Conservation (phyloP, 1,140 invertebrate genomes). For the Drosophila prosaltans region DNA sequence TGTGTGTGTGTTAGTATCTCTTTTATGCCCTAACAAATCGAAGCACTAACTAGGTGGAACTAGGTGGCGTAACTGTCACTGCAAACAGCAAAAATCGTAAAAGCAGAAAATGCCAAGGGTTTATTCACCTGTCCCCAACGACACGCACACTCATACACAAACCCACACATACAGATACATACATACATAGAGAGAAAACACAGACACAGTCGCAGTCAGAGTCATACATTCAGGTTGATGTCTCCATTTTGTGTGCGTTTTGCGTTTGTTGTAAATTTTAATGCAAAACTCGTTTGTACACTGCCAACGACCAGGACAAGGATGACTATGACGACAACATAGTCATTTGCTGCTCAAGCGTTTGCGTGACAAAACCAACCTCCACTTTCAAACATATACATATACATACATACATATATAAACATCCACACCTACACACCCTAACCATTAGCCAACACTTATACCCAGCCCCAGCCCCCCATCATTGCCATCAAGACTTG, state of each 20-base stretch:
- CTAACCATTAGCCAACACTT: background rate
- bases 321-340: conserved; percentile 35
- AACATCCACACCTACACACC: background rate
- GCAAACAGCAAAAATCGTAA: conserved; percentile 22
- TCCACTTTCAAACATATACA: conserved; percentile 12
- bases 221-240: conserved; percentile 35
- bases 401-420: no score
- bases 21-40: conserved; percentile 51
- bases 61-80: conserved; percentile 42
- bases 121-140: conserved; percentile 59
- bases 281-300: conserved; percentile 71
- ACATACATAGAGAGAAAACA: background rate
- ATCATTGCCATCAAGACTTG: conserved; percentile 1
- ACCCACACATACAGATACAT: background rate
- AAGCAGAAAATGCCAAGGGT: conserved; percentile 34
- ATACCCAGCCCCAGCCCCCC: no score
- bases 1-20: conserved; percentile 15
- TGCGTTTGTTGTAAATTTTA: conserved; percentile 66
- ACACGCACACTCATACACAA: conserved; percentile 26
- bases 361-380: conserved; percentile 63
- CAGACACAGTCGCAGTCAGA: background rate
- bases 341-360: conserved; percentile 62
- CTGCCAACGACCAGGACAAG: conserved; percentile 27
- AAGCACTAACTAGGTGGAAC: conserved; percentile 35
- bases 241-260: conserved; percentile 61